These are phyloP conservation scores for Drosophila diplacantha DNA, from an alignment of 2,888 invertebrate genomes.

Conservation along the genomic window DNA sequence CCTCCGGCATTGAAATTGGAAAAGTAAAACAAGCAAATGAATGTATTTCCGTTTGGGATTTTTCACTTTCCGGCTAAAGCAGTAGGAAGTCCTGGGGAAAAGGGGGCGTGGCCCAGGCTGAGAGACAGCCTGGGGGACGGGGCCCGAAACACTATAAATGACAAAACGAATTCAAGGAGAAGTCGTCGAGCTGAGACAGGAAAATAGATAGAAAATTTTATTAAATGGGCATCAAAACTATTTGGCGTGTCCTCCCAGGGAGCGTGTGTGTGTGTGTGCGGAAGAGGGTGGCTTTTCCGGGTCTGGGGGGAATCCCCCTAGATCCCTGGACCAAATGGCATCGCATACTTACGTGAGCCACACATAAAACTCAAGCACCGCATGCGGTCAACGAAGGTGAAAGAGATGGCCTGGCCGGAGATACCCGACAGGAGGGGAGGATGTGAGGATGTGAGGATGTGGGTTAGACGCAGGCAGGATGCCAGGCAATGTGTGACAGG, in stretches of 20 bases:
- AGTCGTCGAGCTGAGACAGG: constrained; percentile 23
- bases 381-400: constrained; percentile 46
- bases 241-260: constrained; percentile 58
- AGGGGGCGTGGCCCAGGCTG: constrained; percentile 12
- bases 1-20: constrained; percentile 65
- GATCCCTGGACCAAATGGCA: constrained; percentile 41
- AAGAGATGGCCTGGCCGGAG: not conserved
- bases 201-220: constrained; percentile 68
- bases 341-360: constrained; percentile 62
- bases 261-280: constrained; percentile 1
- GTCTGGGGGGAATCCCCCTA: constrained; percentile 25
- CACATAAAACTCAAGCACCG: constrained; percentile 54
- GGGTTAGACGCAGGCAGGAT: not conserved
- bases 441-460: not conserved
- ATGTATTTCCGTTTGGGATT: constrained; percentile 75
- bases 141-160: constrained; percentile 58
- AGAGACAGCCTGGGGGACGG: not conserved
- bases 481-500: constrained; percentile 37
- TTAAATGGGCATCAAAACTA: constrained; percentile 70
- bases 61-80: constrained; percentile 67
- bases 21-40: constrained; percentile 74
- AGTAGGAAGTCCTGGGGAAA: constrained; percentile 6
- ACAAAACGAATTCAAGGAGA: constrained; percentile 55
- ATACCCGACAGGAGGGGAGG: not conserved
- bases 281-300: constrained; percentile 29